Percentiles rank a stretch among this genome's conserved stretches.
Evolutionary conservation across 2,888 invertebrate species (phyloP).

Genomic region (Callimorpha dominula): DNA sequence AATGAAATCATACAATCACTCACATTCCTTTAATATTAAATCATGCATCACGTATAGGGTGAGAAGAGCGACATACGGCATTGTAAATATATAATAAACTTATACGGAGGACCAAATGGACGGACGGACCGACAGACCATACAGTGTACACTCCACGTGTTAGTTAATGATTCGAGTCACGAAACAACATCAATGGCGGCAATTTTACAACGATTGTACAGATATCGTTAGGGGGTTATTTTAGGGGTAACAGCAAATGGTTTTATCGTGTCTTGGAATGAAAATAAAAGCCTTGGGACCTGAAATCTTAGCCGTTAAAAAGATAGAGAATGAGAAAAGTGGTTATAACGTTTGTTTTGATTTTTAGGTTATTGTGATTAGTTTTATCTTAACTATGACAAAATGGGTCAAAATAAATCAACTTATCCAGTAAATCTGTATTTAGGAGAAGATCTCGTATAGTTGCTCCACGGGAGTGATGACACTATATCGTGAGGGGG

Average conservation of each 20-base stretch:
- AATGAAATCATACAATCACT: slow-evolving; percentile 43
- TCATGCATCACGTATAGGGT: slow-evolving; percentile 21
- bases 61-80: slow-evolving; percentile 22
- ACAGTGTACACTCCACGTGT: slow-evolving; percentile 8
- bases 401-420: too few species aligned
- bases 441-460: too few species aligned
- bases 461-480: too few species aligned
- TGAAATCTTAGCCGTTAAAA: not conserved
- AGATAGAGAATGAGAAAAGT: not conserved
- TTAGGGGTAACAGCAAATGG: slow-evolving; percentile 37
- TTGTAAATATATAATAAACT: slow-evolving; percentile 46
- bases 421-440: too few species aligned
- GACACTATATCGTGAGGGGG: too few species aligned
- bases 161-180: slow-evolving; percentile 61
- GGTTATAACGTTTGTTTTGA: too few species aligned
- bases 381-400: too few species aligned
- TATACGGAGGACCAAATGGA: slow-evolving; percentile 25
- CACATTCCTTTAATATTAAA: slow-evolving; percentile 34
- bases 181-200: slow-evolving; percentile 52
- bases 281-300: not conserved
- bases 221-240: slow-evolving; percentile 47
- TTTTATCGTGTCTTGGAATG: slow-evolving; percentile 31
- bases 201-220: slow-evolving; percentile 48
- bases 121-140: not conserved
- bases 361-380: too few species aligned